Conservation (phyloP, 1,140 invertebrate species). For the Homalodisca vitripennis region DNA sequence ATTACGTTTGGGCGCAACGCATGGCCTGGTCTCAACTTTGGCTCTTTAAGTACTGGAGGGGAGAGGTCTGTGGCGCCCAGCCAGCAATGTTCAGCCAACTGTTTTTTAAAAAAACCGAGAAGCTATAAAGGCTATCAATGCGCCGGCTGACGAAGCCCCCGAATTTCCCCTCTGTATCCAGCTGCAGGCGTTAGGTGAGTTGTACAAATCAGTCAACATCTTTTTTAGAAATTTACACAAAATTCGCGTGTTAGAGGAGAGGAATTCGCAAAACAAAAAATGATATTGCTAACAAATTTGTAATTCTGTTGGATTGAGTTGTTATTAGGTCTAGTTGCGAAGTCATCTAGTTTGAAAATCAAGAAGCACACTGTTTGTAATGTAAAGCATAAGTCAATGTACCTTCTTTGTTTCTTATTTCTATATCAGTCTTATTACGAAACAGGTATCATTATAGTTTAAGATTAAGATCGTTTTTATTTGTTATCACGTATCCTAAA, state of each 20-base stretch:
- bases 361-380: background rate
- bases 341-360: slow-evolving; percentile 35
- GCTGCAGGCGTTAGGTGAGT: slow-evolving; percentile 69
- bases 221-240: slow-evolving; percentile 36
- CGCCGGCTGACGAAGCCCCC: slow-evolving; percentile 67
- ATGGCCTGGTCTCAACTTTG: slow-evolving; percentile 82
- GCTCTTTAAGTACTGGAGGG: background rate
- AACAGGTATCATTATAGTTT: too few species aligned
- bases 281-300: slow-evolving; percentile 40
- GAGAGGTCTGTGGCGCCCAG: slow-evolving; percentile 42
- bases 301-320: slow-evolving; percentile 46
- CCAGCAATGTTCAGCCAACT: slow-evolving; percentile 56
- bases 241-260: too few species aligned
- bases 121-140: slow-evolving; percentile 65
- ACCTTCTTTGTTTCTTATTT: background rate
- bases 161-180: slow-evolving; percentile 74
- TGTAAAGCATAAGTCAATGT: background rate
- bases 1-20: slow-evolving; percentile 89
- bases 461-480: too few species aligned
- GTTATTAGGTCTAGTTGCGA: slow-evolving; percentile 47
- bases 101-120: slow-evolving; percentile 65
- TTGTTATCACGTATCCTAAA: too few species aligned
- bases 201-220: slow-evolving; percentile 49
- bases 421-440: too few species aligned
- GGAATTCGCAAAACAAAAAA: slow-evolving; percentile 39